Evolutionary conservation across 1,140 invertebrate species (phyloP).

Genomic region (Berghia stephanieae): DNA sequence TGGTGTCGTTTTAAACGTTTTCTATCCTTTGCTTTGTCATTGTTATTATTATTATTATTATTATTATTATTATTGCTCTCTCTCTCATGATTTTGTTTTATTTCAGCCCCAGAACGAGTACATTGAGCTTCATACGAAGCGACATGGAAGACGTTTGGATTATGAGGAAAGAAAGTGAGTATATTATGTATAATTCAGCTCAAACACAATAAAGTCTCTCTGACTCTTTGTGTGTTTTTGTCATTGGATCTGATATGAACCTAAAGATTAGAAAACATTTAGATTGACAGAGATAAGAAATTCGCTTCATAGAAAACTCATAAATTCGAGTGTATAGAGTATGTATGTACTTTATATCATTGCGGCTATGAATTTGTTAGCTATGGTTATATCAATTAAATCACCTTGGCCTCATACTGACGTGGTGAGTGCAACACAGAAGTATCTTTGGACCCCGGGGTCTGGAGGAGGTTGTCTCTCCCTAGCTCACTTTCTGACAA

Average conservation of each 20-base stretch:
- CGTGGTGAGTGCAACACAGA: too few relatives aligned
- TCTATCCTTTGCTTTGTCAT: too few relatives aligned
- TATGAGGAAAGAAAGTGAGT: slow-evolving; percentile 89
- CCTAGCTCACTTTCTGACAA: too few relatives aligned
- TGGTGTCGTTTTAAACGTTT: too few relatives aligned
- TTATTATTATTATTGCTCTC: neutral
- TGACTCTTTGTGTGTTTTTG: slow-evolving; percentile 9
- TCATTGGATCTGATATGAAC: neutral
- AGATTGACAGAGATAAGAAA: neutral
- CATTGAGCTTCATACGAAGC: slow-evolving; percentile 96
- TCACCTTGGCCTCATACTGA: too few relatives aligned
- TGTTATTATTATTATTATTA: neutral
- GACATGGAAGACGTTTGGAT: slow-evolving; percentile 94
- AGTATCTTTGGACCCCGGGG: too few relatives aligned
- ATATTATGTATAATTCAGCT: neutral
- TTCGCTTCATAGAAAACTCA: neutral
- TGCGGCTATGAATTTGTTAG: too few relatives aligned
- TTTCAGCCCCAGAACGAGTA: slow-evolving; percentile 98
- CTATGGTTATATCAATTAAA: too few relatives aligned
- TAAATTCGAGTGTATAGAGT: too few relatives aligned
- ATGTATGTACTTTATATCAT: too few relatives aligned
- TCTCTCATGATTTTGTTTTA: slow-evolving; percentile 21
- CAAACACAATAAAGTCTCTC: neutral
- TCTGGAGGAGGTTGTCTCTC: too few relatives aligned
- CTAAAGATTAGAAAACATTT: neutral